phyloP scores from a whole-genome alignment of 1,140 invertebrate genomes.

The Maniola jurtina region DNA sequence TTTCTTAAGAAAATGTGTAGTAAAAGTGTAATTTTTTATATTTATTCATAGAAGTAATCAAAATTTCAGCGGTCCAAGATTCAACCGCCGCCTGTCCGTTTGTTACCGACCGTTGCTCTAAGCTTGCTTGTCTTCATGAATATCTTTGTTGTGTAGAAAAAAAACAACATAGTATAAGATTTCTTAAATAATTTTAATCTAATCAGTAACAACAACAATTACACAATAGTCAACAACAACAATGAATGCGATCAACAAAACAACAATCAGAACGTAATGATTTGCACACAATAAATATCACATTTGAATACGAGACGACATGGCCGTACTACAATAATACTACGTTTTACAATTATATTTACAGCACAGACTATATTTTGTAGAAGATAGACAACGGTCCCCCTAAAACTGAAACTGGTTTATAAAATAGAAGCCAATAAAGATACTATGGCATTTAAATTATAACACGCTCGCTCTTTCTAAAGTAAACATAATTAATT shows the following conservation, averaged over 20 bases:
- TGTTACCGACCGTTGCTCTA: too few relatives aligned
- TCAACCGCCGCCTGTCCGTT: too few relatives aligned
- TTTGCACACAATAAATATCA: conserved; percentile 76
- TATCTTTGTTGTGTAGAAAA: neutral
- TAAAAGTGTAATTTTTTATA: too few relatives aligned
- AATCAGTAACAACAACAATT: conserved; percentile 71
- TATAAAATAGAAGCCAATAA: neutral
- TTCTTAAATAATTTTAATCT: conserved; percentile 22
- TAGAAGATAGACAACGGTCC: conserved; percentile 23
- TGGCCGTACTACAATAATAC: conserved; percentile 40
- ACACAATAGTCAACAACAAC: conserved; percentile 72
- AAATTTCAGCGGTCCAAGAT: too few relatives aligned
- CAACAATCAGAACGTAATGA: conserved; percentile 48
- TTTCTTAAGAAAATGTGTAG: too few relatives aligned
- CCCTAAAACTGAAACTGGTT: conserved; percentile 6
- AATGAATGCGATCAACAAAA: conserved; percentile 51
- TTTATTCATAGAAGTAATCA: too few relatives aligned
- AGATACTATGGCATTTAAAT: neutral
- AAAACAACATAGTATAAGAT: neutral
- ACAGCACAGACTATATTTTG: conserved; percentile 8
- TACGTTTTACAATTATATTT: conserved; percentile 40
- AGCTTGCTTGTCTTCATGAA: too few relatives aligned
- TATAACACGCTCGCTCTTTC: too few relatives aligned
- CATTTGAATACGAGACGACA: conserved; percentile 56
- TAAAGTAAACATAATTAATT: too few relatives aligned